Evolutionary conservation across 2,113 vertebrate genomes (phyloP), one percentile per base, ranked within the genome.

Genomic region (Aphyosemion australe): DNA sequence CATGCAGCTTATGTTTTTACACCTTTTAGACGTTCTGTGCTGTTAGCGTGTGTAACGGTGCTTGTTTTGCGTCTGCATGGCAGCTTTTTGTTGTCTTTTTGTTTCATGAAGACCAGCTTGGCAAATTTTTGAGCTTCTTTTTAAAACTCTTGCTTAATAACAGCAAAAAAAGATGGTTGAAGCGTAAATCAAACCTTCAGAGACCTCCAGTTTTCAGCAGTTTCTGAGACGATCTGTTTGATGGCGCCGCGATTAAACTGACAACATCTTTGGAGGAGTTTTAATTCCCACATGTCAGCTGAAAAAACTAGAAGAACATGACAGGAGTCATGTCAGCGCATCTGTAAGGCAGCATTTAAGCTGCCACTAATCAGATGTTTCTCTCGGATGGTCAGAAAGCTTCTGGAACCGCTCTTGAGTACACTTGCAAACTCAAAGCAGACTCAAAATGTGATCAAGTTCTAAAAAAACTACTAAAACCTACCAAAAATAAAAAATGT

Each of bases 1-100:
- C 88, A 90, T 90, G 88, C 89, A 89, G 81, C 79, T 83, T 75
- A 79, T 72, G 20, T 67, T 39, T 54, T n/a, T 61, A 12, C 8
- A 11, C 6, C 32, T 57, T 43, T 46, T 21, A 57, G 31, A 59
- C 47, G 55, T 41, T 82, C 8, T 61, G 65, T 42, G 56, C 10
- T 62, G 43, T 41, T 32, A 46, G 45, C 55, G 57, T 50, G 6
- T 5, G 19, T 2, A 2, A 31, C 13, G n/a, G 31, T 13, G 14
- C 10, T 10, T 41, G 6, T 37, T 51, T 39, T 56, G 34, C 19
- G 34, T 12, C 13, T 12, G 15, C 8, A 10, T 32, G 50, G 42
- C 15, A 31, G 50, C 21, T 32, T 53, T 37, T 12, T 53, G 6
- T 26, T 31, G 50, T 26, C 1, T 51, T 4, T 18, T 19, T 16